Base-by-base conservation (phyloP, 2,888 invertebrate genomes). In the Hermaeophaga mercurialis region DNA sequence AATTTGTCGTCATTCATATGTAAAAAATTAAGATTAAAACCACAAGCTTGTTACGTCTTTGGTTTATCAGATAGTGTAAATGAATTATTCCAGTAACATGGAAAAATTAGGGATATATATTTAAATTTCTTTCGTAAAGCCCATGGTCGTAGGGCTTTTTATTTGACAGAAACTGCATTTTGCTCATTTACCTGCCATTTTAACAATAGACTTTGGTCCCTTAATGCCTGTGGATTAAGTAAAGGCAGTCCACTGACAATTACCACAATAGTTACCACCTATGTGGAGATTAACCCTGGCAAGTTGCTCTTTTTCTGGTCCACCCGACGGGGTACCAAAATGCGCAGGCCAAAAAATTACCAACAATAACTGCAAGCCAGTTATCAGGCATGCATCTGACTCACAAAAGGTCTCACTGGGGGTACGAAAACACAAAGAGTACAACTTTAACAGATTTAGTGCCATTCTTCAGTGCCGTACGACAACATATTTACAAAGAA, bases 341-440 rank as follows among this genome's bases (percentile, higher is more conserved):
- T 63, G 65, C 66, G 65, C 68, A 69, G 65, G 66, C 71, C 70
- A 70, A 71, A 72, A 72, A 72, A 71, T 72, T 71, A 71, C 70
- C 68, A 70, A 72, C 72, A 72, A 72, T 69, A 70, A 70, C 69
- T 70, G 67, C 71, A 66, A 65, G 68, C 64, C 64, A 67, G 70
- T 69, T 70, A 71, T 71, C 70, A 67, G 68, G 59, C 62, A 64
- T 65, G 67, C 70, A 71, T 71, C 70, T 69, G 62, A 49, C 56
- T 59, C 64, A 70, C 68, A 72, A 71, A 68, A 65, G 61, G 56
- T 61, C 57, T 54, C 49, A 60, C 56, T 65, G 67, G 66, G 67
- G 63, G 65, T 59, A 58, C 54, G 58, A 57, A 61, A 61, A 63
- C 58, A 62, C 60, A 64, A 56, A 50, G 41, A 38, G 50, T 41